A percentile compares a stretch with the other conserved stretches of the same genome.
phyloP scores from a whole-genome alignment of 2,113 vertebrate genomes.

The Sminthopsis crassicaudata region DNA sequence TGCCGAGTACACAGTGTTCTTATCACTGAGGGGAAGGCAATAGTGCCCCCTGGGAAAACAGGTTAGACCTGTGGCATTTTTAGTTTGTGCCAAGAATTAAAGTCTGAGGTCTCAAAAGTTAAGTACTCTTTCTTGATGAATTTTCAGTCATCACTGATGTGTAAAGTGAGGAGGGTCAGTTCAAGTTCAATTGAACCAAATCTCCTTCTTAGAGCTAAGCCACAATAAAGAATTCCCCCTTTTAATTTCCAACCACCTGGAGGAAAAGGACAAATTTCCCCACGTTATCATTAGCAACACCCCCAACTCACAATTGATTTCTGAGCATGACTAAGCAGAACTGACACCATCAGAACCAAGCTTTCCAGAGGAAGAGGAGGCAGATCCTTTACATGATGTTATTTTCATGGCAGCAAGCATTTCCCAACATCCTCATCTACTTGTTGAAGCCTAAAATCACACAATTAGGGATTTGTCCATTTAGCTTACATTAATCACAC shows the following conservation, averaged over 20 bases:
- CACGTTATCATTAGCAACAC: background rate
- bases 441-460: background rate
- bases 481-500: background rate
- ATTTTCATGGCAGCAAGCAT: background rate
- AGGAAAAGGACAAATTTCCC: background rate
- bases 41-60: background rate
- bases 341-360: background rate
- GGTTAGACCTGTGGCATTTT: background rate
- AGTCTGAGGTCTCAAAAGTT: constrained; percentile 5
- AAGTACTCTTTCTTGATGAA: constrained; percentile 1
- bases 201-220: background rate
- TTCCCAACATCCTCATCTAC: background rate
- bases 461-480: background rate
- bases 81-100: background rate
- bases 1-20: background rate
- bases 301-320: background rate
- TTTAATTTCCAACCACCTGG: background rate
- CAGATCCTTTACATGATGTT: background rate
- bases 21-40: background rate
- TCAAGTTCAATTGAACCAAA: background rate
- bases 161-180: background rate
- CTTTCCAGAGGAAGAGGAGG: background rate
- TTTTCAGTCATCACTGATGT: background rate
- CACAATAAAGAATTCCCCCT: background rate
- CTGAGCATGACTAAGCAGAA: background rate